These are phyloP conservation scores for Sitodiplosis mosellana DNA, from an alignment of 1,140 invertebrate species.

Conservation along the genomic window DNA sequence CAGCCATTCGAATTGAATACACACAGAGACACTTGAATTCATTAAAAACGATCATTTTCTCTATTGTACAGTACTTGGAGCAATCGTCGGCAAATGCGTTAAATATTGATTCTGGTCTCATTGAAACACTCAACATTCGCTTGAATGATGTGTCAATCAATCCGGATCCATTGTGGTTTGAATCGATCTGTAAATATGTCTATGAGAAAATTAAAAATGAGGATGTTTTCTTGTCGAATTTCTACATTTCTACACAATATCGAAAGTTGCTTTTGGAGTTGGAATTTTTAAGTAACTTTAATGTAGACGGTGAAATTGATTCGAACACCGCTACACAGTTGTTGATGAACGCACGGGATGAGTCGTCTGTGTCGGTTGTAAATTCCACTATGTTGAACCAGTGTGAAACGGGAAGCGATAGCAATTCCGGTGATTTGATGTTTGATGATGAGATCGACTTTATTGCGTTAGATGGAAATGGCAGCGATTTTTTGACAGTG, in stretches of 20 bases:
- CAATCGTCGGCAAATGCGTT: background rate
- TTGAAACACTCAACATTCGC: slow-evolving; percentile 4
- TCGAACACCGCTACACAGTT: background rate
- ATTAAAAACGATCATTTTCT: background rate
- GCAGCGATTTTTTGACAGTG: no score
- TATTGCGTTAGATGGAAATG: no score
- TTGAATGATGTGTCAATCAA: slow-evolving; percentile 1
- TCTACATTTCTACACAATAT: slow-evolving; percentile 4
- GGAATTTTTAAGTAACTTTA: background rate
- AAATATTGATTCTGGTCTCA: slow-evolving; percentile 3
- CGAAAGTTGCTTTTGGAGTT: slow-evolving; percentile 3
- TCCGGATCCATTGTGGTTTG: slow-evolving; percentile 4
- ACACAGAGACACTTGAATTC: background rate
- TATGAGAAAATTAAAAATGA: slow-evolving; percentile 7
- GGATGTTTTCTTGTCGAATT: slow-evolving; percentile 4
- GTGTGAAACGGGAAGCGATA: slow-evolving; percentile 2
- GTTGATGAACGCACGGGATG: no score
- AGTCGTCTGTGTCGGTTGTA: no score
- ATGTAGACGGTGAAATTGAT: background rate
- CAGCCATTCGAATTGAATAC: background rate
- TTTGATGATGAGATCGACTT: background rate
- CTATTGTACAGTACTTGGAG: background rate
- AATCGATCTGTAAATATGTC: slow-evolving; percentile 6
- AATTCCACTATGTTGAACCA: no score
- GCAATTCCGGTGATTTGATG: slow-evolving; percentile 1